phyloP scores from a whole-genome alignment of 2,888 invertebrate genomes.

The Drymonia ruficornis region DNA sequence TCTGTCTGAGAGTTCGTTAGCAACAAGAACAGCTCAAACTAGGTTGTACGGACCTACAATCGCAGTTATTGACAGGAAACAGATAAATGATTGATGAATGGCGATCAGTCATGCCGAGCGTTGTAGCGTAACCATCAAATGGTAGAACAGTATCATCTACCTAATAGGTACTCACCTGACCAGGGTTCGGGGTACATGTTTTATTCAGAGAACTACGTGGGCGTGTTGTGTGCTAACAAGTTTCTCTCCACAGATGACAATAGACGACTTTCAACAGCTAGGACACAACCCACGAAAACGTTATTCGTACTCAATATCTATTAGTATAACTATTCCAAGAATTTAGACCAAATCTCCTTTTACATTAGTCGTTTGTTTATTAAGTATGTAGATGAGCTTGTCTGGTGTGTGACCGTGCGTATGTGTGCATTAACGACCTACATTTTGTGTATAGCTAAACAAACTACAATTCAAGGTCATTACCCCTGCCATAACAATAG shows the following conservation, averaged over 20 bases:
- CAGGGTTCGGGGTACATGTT: constrained; percentile 7
- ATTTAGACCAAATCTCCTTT: constrained; percentile 15
- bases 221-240: constrained; percentile 6
- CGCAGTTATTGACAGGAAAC: constrained; percentile 12
- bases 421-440: constrained; percentile 44
- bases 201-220: constrained; percentile 15
- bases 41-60: neutral
- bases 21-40: neutral
- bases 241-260: constrained; percentile 18
- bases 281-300: constrained; percentile 12
- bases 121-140: constrained; percentile 12
- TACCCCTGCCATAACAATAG: constrained; percentile 68
- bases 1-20: neutral
- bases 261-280: constrained; percentile 9
- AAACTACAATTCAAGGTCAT: constrained; percentile 68
- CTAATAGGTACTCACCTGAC: neutral
- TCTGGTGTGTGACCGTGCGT: constrained; percentile 15
- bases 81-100: constrained; percentile 17
- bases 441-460: constrained; percentile 57
- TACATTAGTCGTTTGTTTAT: constrained; percentile 23
- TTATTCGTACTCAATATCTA: constrained; percentile 17
- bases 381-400: constrained; percentile 26
- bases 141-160: constrained; percentile 19
- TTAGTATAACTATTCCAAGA: constrained; percentile 14
- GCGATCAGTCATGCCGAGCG: constrained; percentile 17